Evolutionary conservation across 1,140 invertebrate species (phyloP), one percentile per base, ranked within the genome.

Genomic region (Mesaphorura yosii): DNA sequence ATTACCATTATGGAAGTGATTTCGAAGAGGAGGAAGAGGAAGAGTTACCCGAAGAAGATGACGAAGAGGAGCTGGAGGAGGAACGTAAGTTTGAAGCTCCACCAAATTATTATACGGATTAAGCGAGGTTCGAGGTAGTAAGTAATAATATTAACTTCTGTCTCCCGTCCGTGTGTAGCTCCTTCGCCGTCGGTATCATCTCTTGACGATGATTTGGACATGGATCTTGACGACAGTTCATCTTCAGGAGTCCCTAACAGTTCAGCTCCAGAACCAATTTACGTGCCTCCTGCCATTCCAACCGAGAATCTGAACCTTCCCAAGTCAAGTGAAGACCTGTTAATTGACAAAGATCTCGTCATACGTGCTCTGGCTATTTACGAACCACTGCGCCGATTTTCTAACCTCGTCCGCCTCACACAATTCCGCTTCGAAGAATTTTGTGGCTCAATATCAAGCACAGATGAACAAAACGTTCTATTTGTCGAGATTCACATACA

Each of bases 341-440:
- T 91, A 17, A 76, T 95, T 51, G 78, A 83, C 37, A 81, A 79
- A 63, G 79, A 84, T 60, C 70, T 83, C 64, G 75, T 91, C 14
- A 79, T 96, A 75, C 75, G 81, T 65, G 80, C 82, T 20, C 70
- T 90, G 20, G 82, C 83, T 57, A 80, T 97, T 52, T 97, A 96
- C 73, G 94, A 98, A 78, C 86, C 95, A 17, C 70, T 97, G 27
- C 75, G 91, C 60, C 85, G 91, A 66, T 97, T 95, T 69, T 77
- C 86, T 60, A 84, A 84, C 63, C 76, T 92, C 57, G 81, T 96
- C 6, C 76, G 92, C 49, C 72, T 98, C 3, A 92, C 91, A 15
- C 90, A 89, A 41, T 96, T 95, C 71, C 78, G 88, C 56, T 83
- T 96, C 69, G 94, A 97, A 75, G 92, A 97, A 70, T 88, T 97